Evolutionary conservation across 2,888 invertebrate genomes (phyloP), one percentile per base, ranked within the genome.

Genomic region (Taenaris catops): DNA sequence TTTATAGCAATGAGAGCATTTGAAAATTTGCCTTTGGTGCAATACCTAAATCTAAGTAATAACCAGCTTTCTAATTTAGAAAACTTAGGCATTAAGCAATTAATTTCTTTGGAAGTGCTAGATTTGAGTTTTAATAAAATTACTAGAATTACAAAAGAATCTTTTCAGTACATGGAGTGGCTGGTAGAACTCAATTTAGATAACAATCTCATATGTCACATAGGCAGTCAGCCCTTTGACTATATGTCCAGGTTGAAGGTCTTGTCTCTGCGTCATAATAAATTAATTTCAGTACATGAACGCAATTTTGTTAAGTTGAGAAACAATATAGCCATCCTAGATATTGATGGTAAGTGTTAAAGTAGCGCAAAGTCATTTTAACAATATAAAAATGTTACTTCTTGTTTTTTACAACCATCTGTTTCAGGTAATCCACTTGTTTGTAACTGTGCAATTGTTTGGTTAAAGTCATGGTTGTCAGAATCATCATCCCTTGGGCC

Each of bases 171-270:
- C 33, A 91, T 96, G 89, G 94, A 94, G 63, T 95, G 96, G 93
- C 79, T 96, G 33, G 94, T 96, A 0, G 96, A 96, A 64, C 70
- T 96, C 2, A 93, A 93, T 86, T 89, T 96, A 81, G 95, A 96
- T 63, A 92, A 94, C 68, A 96, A 96, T 75, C 87, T 90, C 41
- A 92, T 96, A 53, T 96, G 96, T 63, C 89, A 90, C 26, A 92
- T 96, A 31, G 91, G 92, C 54, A 94, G 93, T 1, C 89, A 92
- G 12, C 94, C 95, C 1, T 96, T 96, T 66, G 92, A 94, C 60
- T 91, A 90, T 11, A 95, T 96, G 95, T 92, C 94, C 1, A 88
- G 95, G 37, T 65, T 96, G n/a, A 90, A 95, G 49, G 92, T 95
- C 8, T 84, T 96, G 9, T 94, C 94, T 16, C 66, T 96, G 57